Conservation (phyloP, 1,140 invertebrate genomes). For the Hydropsyche tenuis region DNA sequence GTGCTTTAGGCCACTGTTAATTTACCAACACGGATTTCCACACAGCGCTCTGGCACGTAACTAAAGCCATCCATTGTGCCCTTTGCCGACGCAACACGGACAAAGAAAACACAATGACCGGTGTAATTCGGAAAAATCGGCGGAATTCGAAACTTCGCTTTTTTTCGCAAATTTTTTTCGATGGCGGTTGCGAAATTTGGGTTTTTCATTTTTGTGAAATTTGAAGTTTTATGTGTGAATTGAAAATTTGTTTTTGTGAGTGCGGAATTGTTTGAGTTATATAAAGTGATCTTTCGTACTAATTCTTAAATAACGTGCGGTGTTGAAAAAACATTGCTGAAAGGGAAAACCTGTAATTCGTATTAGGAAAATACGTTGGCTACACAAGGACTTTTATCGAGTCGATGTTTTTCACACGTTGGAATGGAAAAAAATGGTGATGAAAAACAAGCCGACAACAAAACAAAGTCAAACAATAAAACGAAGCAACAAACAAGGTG, state of each 20-base stretch:
- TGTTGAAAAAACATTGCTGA: conserved; percentile 3
- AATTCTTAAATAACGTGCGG: too few species aligned
- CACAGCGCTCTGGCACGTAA: background rate
- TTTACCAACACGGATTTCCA: conserved; percentile 21
- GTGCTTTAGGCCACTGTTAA: conserved; percentile 31
- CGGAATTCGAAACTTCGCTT: too few species aligned
- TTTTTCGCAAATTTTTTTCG: too few species aligned
- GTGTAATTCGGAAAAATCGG: too few species aligned
- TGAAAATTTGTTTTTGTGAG: too few species aligned
- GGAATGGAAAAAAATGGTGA: background rate
- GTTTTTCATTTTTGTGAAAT: too few species aligned
- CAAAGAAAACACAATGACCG: background rate
- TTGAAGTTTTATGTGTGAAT: too few species aligned
- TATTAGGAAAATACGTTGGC: conserved; percentile 14
- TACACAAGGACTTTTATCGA: background rate
- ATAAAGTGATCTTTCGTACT: too few species aligned
- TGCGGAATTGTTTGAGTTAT: too few species aligned
- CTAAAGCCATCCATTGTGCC: background rate
- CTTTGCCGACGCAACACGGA: too few species aligned
- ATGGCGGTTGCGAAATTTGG: too few species aligned
- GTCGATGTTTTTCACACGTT: background rate
- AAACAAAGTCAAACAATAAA: conserved; percentile 1
- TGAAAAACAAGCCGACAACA: background rate
- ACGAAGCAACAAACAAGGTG: background rate
- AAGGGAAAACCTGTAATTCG: conserved; percentile 14